phyloP scores from a whole-genome alignment of 2,113 vertebrate genomes.

The Muntiacus muntjak region DNA sequence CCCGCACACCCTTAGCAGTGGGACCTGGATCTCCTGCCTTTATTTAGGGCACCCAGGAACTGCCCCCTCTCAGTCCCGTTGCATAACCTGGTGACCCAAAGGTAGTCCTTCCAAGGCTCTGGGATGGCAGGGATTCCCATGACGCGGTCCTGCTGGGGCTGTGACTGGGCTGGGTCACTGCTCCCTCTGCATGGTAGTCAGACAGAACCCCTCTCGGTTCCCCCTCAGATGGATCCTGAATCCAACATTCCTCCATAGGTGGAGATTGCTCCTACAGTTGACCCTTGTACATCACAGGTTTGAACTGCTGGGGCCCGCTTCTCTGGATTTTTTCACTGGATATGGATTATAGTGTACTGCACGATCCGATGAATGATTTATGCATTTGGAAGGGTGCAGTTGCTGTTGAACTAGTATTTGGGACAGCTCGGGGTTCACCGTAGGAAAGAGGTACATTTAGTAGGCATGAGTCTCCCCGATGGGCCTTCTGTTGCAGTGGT shows the following conservation, averaged over 20 bases:
- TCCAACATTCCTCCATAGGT: not conserved
- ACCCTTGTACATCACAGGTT: not conserved
- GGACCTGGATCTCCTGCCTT: not conserved
- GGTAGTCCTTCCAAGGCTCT: not conserved
- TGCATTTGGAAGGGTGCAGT: not conserved
- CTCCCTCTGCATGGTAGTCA: rapidly evolving
- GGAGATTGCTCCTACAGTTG: not conserved
- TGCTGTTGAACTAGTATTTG: not conserved
- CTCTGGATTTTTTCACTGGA: not conserved
- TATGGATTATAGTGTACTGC: not conserved
- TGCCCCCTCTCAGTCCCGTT: not conserved
- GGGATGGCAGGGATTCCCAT: not conserved
- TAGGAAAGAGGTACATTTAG: not conserved
- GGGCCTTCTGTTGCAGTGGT: not conserved
- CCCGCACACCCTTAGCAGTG: not conserved
- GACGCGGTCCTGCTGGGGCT: not conserved
- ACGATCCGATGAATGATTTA: not conserved
- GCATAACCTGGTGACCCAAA: not conserved
- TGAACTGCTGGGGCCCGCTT: not conserved
- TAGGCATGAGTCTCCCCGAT: not conserved
- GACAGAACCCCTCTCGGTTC: not conserved
- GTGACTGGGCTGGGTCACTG: not conserved
- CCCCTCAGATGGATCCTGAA: too few relatives aligned
- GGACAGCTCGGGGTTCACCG: not conserved
- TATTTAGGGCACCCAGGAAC: not conserved